A percentile compares a stretch with the other conserved stretches of the same genome.
These are phyloP conservation scores for Drosophila ustulata DNA, from an alignment of 2,888 invertebrate genomes.

Conservation along the genomic window DNA sequence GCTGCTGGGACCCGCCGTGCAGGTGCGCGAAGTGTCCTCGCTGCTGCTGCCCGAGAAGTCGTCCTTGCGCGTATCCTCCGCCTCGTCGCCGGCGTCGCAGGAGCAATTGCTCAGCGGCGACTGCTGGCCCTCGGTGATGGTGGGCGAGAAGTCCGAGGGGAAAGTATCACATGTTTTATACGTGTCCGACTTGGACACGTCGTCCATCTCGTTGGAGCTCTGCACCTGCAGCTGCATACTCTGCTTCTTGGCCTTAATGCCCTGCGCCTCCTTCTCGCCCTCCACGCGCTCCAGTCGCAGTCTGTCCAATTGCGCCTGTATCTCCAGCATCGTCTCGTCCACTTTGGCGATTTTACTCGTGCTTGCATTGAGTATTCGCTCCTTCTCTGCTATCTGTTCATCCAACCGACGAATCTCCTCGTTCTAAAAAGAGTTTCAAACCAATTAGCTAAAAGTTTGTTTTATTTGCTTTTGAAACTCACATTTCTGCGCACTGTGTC, in stretches of 20 bases:
- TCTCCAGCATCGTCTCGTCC: conserved; percentile 89
- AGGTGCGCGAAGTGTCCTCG: conserved; percentile 69
- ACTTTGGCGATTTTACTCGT: conserved; percentile 89
- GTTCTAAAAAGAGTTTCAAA: conserved; percentile 85
- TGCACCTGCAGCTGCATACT: conserved; percentile 88
- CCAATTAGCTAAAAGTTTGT: not conserved
- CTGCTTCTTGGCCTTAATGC: conserved; percentile 70
- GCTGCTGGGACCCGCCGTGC: conserved; percentile 71
- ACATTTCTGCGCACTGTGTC: conserved; percentile 91
- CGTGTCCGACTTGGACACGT: conserved; percentile 81
- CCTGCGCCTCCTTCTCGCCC: conserved; percentile 65
- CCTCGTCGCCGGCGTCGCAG: conserved; percentile 69
- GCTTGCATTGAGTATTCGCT: conserved; percentile 87
- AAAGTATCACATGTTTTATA: conserved; percentile 88
- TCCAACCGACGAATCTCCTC: conserved; percentile 90
- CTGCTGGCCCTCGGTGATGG: conserved; percentile 76
- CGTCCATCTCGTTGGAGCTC: conserved; percentile 71
- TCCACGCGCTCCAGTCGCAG: conserved; percentile 82
- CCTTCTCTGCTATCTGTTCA: conserved; percentile 87
- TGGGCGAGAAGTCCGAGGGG: conserved; percentile 87
- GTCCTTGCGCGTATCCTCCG: conserved; percentile 68
- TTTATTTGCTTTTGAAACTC: conserved; percentile 77
- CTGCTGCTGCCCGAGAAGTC: conserved; percentile 69
- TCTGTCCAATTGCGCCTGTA: conserved; percentile 88
- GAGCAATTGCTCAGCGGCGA: conserved; percentile 81